phyloP scores from a whole-genome alignment of 92 coral and sea anemone species.

The Nematostella vectensis region DNA sequence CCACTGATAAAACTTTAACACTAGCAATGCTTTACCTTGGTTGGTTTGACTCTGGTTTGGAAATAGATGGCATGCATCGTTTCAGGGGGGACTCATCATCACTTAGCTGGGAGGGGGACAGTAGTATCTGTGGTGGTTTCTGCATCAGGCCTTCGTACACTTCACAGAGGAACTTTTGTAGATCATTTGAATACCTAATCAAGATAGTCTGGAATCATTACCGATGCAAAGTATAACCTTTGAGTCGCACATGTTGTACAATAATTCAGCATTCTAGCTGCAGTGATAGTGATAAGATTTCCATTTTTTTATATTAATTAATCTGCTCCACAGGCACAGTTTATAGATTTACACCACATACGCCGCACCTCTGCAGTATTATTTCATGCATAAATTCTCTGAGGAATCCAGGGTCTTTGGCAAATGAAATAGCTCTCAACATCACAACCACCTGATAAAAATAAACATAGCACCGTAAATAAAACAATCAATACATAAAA shows the following conservation, averaged over 20 bases:
- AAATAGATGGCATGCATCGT: conserved; percentile 44
- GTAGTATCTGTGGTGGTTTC: conserved; percentile 71
- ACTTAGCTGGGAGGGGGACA: conserved; percentile 74
- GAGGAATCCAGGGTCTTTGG: conserved; percentile 77
- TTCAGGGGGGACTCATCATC: conserved; percentile 73
- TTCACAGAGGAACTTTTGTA: conserved; percentile 62
- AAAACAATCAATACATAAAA: no score
- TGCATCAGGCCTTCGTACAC: conserved; percentile 94
- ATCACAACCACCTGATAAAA: conserved; percentile 61
- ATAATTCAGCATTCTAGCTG: neutral
- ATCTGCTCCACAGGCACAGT: no score
- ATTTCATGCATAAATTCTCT: conserved; percentile 55
- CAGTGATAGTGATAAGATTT: no score
- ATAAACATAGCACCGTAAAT: no score
- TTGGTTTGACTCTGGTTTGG: conserved; percentile 65
- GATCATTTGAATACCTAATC: conserved; percentile 56
- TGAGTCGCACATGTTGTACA: neutral
- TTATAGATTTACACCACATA: no score
- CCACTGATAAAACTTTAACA: no score
- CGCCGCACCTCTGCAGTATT: conserved; percentile 63
- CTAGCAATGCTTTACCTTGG: conserved; percentile 63
- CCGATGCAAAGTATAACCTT: neutral
- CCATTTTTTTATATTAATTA: no score
- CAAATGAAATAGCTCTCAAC: conserved; percentile 80
- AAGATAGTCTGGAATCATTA: neutral